Evolutionary conservation across 2,888 invertebrate species (phyloP).

Genomic region (Tromatobia lineatoria): DNA sequence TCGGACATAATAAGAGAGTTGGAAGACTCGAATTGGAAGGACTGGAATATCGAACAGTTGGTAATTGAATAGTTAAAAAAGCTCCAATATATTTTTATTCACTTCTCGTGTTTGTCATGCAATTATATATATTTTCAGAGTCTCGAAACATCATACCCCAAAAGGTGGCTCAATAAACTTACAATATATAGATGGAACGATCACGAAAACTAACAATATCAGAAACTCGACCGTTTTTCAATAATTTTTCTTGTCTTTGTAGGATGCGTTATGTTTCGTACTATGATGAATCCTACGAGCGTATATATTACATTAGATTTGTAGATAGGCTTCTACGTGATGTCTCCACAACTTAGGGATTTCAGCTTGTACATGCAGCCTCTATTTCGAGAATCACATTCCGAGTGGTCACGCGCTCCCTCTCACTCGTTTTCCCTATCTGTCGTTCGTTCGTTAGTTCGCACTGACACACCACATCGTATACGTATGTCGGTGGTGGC

Average conservation of each 20-base stretch:
- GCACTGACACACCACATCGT: conserved; percentile 39
- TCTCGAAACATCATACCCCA: not conserved
- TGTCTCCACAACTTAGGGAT: conserved; percentile 1
- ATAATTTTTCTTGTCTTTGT: too few relatives aligned
- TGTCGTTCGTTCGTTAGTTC: conserved; percentile 40
- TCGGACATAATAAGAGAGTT: not conserved
- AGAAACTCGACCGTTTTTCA: too few relatives aligned
- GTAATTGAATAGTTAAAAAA: not conserved
- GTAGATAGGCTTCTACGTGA: conserved; percentile 1
- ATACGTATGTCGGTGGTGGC: conserved; percentile 55
- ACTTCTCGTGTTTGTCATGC: not conserved
- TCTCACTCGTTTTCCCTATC: conserved; percentile 16
- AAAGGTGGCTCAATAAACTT: not conserved
- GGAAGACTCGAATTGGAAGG: not conserved
- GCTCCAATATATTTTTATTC: not conserved
- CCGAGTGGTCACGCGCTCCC: conserved; percentile 24
- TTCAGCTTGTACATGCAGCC: conserved; percentile 1
- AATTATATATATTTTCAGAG: not conserved
- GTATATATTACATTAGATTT: conserved; percentile 22
- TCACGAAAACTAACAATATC: not conserved
- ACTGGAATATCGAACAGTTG: not conserved
- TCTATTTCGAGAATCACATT: conserved; percentile 37
- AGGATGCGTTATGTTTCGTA: too few relatives aligned
- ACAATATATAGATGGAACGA: not conserved
- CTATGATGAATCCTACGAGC: too few relatives aligned